Evolutionary conservation across 2,113 vertebrate genomes (phyloP).

Genomic region (Narcine bancroftii): DNA sequence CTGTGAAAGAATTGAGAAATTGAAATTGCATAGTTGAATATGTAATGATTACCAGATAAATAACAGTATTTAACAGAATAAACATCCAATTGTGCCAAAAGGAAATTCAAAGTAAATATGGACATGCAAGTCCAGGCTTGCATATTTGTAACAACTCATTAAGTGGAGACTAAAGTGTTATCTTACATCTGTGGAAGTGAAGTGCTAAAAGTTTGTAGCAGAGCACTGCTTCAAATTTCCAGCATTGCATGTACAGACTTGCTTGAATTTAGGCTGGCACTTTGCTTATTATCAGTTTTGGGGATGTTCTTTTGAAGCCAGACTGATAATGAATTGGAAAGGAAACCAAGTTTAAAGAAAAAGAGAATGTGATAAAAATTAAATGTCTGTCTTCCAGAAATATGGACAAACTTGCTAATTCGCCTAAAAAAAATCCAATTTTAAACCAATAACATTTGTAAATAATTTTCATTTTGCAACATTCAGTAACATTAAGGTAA

Average conservation of each 20-base stretch:
- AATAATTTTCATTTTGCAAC: not conserved
- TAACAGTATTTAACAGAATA: constrained; percentile 29
- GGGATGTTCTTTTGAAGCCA: not conserved
- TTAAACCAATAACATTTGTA: not conserved
- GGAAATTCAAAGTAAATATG: constrained; percentile 30
- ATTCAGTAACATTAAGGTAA: not conserved
- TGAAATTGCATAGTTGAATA: not conserved
- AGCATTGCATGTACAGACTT: not conserved
- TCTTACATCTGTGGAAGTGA: constrained; percentile 19
- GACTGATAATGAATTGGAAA: not conserved
- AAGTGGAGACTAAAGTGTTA: constrained; percentile 4
- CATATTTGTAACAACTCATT: constrained; percentile 25
- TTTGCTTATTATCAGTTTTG: not conserved
- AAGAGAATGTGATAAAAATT: not conserved
- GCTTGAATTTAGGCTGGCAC: constrained; percentile 4
- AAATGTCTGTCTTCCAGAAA: not conserved
- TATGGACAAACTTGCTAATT: not conserved
- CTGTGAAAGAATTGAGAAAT: constrained; percentile 12
- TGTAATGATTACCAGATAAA: constrained; percentile 22
- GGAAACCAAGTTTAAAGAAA: not conserved
- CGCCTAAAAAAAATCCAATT: not conserved
- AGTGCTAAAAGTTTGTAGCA: constrained; percentile 21
- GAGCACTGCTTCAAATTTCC: not conserved
- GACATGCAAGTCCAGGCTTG: not conserved
- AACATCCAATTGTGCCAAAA: constrained; percentile 3